Percentiles rank a stretch among this genome's conserved stretches.
phyloP scores from a whole-genome alignment of 2,113 vertebrate genomes.

The Holacanthus passer region DNA sequence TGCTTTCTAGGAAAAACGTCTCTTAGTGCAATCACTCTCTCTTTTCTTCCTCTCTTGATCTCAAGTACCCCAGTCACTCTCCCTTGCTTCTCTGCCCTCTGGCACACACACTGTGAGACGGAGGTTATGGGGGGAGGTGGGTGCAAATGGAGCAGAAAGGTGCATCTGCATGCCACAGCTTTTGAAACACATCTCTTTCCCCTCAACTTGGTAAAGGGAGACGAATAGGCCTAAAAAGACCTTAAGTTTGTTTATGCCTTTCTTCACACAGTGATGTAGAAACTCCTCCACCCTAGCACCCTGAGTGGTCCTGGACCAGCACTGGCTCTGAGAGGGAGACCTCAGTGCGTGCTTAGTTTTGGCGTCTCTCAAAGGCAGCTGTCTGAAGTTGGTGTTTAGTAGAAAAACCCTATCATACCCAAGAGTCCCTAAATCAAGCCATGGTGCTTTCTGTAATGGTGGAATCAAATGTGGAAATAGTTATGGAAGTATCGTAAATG shows the following conservation, averaged over 20 bases:
- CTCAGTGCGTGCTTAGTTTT: constrained; percentile 4
- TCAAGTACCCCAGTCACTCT: constrained; percentile 64
- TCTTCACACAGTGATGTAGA: constrained; percentile 19
- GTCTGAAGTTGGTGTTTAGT: constrained; percentile 3
- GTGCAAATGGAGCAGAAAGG: constrained; percentile 64
- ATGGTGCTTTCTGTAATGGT: constrained; percentile 31
- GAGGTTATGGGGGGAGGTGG: constrained; percentile 23
- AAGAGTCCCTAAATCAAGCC: constrained; percentile 18
- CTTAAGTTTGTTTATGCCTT: constrained; percentile 37
- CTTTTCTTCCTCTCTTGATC: constrained; percentile 62
- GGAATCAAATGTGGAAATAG: constrained; percentile 56
- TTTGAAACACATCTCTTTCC: constrained; percentile 47
- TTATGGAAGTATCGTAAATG: constrained; percentile 23
- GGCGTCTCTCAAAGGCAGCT: constrained; percentile 9
- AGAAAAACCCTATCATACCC: constrained; percentile 15
- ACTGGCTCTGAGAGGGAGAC: not conserved
- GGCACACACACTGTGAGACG: constrained; percentile 46
- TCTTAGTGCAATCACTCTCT: constrained; percentile 62
- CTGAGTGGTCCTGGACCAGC: not conserved
- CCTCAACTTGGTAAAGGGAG: constrained; percentile 11
- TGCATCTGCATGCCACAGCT: constrained; percentile 65
- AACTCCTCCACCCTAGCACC: not conserved
- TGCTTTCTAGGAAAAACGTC: constrained; percentile 83
- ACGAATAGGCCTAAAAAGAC: constrained; percentile 15
- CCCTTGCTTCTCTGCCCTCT: constrained; percentile 63